phyloP scores from a whole-genome alignment of 2,797 vertebrate genomes.

The Gymnoscopelus braueri region DNA sequence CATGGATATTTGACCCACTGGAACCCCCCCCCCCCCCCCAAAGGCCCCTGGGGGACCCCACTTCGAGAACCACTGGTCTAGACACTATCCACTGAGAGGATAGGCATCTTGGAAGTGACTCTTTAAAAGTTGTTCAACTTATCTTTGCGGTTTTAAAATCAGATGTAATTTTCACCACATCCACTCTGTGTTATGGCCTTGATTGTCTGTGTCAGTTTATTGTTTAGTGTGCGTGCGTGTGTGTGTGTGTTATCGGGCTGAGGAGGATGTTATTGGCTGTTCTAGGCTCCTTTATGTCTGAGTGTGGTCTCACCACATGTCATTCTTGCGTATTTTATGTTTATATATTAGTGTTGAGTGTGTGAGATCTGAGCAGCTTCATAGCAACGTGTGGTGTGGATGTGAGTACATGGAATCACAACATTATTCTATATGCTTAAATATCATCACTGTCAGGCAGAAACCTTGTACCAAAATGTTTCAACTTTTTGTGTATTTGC shows the following conservation, averaged over 20 bases:
- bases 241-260: conserved; percentile 8
- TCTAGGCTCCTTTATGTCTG: conserved; percentile 40
- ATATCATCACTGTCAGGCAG: too few relatives aligned
- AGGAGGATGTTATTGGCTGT: conserved; percentile 17
- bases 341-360: too few relatives aligned
- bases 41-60: too few relatives aligned
- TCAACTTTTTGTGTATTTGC: too few relatives aligned
- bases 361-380: too few relatives aligned
- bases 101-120: conserved; percentile 7
- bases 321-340: not conserved
- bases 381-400: too few relatives aligned
- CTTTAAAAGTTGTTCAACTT: conserved; percentile 23
- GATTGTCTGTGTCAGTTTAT: not conserved
- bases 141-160: conserved; percentile 49
- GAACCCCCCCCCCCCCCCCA: too few relatives aligned
- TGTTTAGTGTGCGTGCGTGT: conserved; percentile 9
- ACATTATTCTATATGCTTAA: too few relatives aligned
- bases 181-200: not conserved
- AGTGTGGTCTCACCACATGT: conserved; percentile 13
- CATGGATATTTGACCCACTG: too few relatives aligned
- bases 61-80: too few relatives aligned
- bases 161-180: conserved; percentile 14
- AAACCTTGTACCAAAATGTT: too few relatives aligned
- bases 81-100: conserved; percentile 16
- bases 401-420: too few relatives aligned